Conservation (phyloP, 2,888 invertebrate species). For the Oligia latruncula region DNA sequence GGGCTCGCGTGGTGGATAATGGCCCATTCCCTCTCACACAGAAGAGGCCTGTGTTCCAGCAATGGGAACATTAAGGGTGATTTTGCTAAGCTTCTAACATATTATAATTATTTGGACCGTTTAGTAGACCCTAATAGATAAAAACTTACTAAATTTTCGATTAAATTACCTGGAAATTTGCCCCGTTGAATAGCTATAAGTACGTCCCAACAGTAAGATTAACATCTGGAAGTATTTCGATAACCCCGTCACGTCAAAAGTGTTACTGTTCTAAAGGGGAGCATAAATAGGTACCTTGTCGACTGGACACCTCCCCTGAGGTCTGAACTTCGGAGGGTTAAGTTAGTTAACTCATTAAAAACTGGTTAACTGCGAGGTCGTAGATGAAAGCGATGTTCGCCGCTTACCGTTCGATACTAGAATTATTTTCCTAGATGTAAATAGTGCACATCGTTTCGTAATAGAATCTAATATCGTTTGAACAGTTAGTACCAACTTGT, state of each 20-base stretch:
- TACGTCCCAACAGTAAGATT: constrained; percentile 51
- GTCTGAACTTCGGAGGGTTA: constrained; percentile 63
- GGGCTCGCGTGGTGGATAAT: too few relatives aligned
- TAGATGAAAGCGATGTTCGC: constrained; percentile 49
- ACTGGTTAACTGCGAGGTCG: constrained; percentile 63
- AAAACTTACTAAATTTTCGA: constrained; percentile 27
- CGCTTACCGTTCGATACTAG: constrained; percentile 36
- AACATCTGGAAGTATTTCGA: constrained; percentile 44
- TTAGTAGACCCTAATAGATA: constrained; percentile 6
- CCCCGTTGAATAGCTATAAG: constrained; percentile 30
- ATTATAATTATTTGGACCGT: not conserved
- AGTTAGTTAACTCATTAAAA: constrained; percentile 70
- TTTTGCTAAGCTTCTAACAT: too few relatives aligned
- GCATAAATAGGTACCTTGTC: constrained; percentile 58
- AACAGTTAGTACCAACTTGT: constrained; percentile 35
- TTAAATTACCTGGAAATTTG: constrained; percentile 21
- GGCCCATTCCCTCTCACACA: not conserved
- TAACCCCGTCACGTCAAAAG: constrained; percentile 61
- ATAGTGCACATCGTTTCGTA: constrained; percentile 31
- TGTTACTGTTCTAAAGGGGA: constrained; percentile 52
- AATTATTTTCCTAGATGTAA: constrained; percentile 37
- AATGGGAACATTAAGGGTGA: not conserved
- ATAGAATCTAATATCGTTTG: constrained; percentile 50
- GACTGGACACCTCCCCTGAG: constrained; percentile 65
- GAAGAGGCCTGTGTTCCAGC: not conserved